These are phyloP conservation scores for Enteromius trimaculatus DNA, from an alignment of 2,797 vertebrate species.

Conservation along the genomic window DNA sequence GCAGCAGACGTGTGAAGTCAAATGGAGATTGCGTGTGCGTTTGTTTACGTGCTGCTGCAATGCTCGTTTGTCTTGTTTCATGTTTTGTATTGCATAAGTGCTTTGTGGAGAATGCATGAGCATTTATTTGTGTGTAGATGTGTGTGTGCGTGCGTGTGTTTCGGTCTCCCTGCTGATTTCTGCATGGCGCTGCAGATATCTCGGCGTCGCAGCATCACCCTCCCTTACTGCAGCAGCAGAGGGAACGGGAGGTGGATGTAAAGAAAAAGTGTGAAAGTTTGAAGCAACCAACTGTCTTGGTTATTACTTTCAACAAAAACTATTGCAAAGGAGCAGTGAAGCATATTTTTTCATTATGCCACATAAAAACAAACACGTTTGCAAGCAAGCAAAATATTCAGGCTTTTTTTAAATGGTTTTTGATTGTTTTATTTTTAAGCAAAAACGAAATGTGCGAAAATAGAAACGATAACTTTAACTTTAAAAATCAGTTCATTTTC, in stretches of 20 bases:
- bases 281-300: too few species aligned
- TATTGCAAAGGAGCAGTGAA: not conserved
- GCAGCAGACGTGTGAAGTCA: not conserved
- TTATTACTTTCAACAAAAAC: not conserved
- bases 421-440: not conserved
- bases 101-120: not conserved
- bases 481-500: not conserved
- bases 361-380: not conserved
- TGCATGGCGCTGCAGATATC: slow-evolving; percentile 49
- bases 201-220: slow-evolving; percentile 41
- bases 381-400: not conserved
- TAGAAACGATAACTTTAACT: too few species aligned
- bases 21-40: not conserved
- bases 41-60: slow-evolving; percentile 24
- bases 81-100: not conserved
- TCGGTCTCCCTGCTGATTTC: slow-evolving; percentile 15
- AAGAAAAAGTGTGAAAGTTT: slow-evolving; percentile 22
- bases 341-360: not conserved
- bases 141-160: not conserved
- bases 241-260: not conserved
- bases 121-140: not conserved
- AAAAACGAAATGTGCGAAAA: not conserved
- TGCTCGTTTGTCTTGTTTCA: slow-evolving; percentile 10
- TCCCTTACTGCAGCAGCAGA: slow-evolving; percentile 33
- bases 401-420: not conserved